Evolutionary conservation across 1,140 invertebrate genomes (phyloP), one percentile per base, ranked within the genome.

Genomic region (Brachionus sp.): DNA sequence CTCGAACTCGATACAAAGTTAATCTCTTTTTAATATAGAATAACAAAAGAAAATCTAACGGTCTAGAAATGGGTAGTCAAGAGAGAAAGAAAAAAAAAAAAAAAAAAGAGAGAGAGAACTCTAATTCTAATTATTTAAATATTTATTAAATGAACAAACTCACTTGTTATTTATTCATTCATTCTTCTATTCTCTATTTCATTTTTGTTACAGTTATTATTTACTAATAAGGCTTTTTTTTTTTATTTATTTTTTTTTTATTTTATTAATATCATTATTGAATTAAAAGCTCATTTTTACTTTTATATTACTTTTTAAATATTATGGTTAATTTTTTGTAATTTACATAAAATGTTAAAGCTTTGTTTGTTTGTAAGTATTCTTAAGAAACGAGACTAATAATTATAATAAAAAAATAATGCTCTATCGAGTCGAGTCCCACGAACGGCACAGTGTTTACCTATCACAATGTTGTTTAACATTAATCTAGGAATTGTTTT

Each of bases 71-170:
- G 37, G 66, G 66, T 70, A 70, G 50, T 57, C 50, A 57, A 57
- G 50, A 57, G 39, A 1, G 16, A 29, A 29, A 29, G 29, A 29
- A 29, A 29, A 1, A 29, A 29, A 29, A 29, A 29, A 29, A 3
- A 29, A 29, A 29, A 3, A 29, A 29, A 29, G 29, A 29, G 29
- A 29, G 29, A 29, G 29, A 29, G 29, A 29, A 3, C 1, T 2
- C 1, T 1, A 57, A 33, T 12, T 70, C 66, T 70, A 70, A 70
- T 70, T 70, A 70, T 70, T 70, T 70, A 70, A 70, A 70, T 70
- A 70, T 70, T 70, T 70, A 70, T 70, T 37, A 70, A 70, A 70
- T 70, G 66, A 70, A 70, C 66, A 70, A 70, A 70, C 66, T 70
- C 66, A 70, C 66, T 70, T 70, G 66, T 39, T 70, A 70, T 70